These are phyloP conservation scores for Onthophagus sagittarius DNA, from an alignment of 2,888 invertebrate species.

Conservation along the genomic window DNA sequence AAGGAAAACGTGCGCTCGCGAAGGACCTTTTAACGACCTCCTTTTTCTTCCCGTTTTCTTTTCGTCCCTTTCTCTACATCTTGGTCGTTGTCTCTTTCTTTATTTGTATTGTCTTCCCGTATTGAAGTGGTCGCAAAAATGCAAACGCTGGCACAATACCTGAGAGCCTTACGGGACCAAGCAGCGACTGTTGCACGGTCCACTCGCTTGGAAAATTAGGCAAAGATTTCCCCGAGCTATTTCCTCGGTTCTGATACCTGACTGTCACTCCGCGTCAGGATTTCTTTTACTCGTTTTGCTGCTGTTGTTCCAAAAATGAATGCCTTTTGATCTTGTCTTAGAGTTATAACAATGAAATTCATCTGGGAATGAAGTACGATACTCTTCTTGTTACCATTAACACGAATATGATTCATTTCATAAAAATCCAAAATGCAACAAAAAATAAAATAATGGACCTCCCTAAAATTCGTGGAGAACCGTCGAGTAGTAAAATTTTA, in stretches of 20 bases:
- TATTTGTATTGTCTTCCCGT: conserved; percentile 1
- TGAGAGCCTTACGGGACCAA: conserved; percentile 18
- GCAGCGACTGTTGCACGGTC: conserved; percentile 26
- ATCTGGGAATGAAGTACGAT: background rate
- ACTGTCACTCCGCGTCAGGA: conserved; percentile 1
- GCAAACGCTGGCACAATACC: conserved; percentile 22
- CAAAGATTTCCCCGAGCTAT: conserved; percentile 25
- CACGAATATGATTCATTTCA: too few relatives aligned
- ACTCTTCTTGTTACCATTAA: too few relatives aligned
- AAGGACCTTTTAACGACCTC: background rate
- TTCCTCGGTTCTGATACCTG: conserved; percentile 3
- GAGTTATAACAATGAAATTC: background rate
- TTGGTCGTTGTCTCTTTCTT: background rate
- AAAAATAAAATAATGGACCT: background rate
- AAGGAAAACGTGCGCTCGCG: background rate
- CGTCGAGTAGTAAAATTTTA: conserved; percentile 27
- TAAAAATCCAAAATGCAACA: too few relatives aligned
- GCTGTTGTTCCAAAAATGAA: background rate
- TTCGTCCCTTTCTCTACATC: background rate
- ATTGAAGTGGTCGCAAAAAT: conserved; percentile 19
- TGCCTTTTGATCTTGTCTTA: background rate
- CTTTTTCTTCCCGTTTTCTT: background rate
- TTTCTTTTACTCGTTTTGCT: background rate
- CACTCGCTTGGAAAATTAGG: conserved; percentile 32
- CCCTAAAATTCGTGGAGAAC: background rate